Conservation (phyloP, 2,888 invertebrate species). For the Tineola bisselliella region DNA sequence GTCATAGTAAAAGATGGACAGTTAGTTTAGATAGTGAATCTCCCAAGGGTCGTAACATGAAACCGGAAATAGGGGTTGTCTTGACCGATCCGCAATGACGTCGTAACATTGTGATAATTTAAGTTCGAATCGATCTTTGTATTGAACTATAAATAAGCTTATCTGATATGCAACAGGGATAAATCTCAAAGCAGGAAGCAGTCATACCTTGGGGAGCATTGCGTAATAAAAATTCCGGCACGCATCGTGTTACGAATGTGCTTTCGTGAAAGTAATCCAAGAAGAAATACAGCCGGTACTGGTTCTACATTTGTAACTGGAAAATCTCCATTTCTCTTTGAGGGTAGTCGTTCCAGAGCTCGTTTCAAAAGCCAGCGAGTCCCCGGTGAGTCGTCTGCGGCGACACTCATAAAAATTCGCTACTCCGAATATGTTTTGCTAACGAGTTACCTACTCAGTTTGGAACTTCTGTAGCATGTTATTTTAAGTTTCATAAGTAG, state of each 20-base stretch:
- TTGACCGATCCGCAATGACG: background rate
- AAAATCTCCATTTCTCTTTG: slow-evolving; percentile 66
- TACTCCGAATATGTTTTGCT: slow-evolving; percentile 42
- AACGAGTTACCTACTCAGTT: slow-evolving; percentile 29
- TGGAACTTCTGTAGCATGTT: slow-evolving; percentile 6
- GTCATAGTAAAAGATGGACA: background rate
- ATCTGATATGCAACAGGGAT: slow-evolving; percentile 1
- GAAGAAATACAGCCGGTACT: slow-evolving; percentile 59
- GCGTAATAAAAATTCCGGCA: slow-evolving; percentile 54
- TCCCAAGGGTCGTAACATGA: background rate
- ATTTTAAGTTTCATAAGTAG: slow-evolving; percentile 11
- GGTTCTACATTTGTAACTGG: slow-evolving; percentile 61
- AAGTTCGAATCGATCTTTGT: background rate
- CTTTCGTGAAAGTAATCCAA: slow-evolving; percentile 58
- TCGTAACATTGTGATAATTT: background rate
- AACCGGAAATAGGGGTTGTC: background rate
- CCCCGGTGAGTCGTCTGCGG: slow-evolving; percentile 53
- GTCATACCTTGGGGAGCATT: slow-evolving; percentile 40
- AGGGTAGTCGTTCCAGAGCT: slow-evolving; percentile 39
- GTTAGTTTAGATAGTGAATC: background rate
- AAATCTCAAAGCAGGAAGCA: background rate
- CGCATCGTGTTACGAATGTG: slow-evolving; percentile 45
- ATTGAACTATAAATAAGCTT: background rate
- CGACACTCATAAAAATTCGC: slow-evolving; percentile 63
- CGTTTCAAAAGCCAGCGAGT: slow-evolving; percentile 51